phyloP scores from a whole-genome alignment of 2,888 invertebrate genomes.

The Onthophagus sagittarius region DNA sequence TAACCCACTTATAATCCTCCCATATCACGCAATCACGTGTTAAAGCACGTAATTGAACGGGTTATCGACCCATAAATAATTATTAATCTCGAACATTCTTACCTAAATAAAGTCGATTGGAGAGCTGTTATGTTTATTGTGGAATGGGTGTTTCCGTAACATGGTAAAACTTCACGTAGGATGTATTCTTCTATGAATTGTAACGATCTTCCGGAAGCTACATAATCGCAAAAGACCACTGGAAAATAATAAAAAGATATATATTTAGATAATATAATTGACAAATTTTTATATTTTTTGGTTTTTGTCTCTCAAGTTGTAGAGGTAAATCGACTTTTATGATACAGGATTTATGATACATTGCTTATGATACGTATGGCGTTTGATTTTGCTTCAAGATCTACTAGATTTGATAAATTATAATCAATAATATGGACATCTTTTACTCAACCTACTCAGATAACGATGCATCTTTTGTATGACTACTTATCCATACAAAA shows the following conservation, averaged over 20 bases:
- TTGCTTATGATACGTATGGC: too few species aligned
- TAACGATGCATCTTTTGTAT: too few species aligned
- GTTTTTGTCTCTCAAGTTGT: too few species aligned
- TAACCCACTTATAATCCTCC: neutral
- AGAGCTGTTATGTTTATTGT: constrained; percentile 81
- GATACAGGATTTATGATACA: too few species aligned
- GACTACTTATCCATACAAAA: too few species aligned
- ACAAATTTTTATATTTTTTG: too few species aligned
- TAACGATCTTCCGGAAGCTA: constrained; percentile 77
- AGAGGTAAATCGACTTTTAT: too few species aligned
- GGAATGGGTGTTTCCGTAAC: constrained; percentile 77
- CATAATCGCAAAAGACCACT: constrained; percentile 87
- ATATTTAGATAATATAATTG: too few species aligned
- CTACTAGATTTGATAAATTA: too few species aligned
- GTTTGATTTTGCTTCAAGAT: too few species aligned
- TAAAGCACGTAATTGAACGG: neutral
- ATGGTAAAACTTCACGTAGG: constrained; percentile 71
- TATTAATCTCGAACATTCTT: constrained; percentile 32
- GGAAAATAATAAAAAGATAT: constrained; percentile 44
- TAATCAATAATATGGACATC: too few species aligned
- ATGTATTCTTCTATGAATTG: constrained; percentile 85
- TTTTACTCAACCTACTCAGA: too few species aligned
- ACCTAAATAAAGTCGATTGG: constrained; percentile 85
- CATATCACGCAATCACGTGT: neutral
- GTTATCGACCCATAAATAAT: neutral